Base-by-base conservation (phyloP, 2,797 vertebrate genomes). In the Pogoniulus pusillus region DNA sequence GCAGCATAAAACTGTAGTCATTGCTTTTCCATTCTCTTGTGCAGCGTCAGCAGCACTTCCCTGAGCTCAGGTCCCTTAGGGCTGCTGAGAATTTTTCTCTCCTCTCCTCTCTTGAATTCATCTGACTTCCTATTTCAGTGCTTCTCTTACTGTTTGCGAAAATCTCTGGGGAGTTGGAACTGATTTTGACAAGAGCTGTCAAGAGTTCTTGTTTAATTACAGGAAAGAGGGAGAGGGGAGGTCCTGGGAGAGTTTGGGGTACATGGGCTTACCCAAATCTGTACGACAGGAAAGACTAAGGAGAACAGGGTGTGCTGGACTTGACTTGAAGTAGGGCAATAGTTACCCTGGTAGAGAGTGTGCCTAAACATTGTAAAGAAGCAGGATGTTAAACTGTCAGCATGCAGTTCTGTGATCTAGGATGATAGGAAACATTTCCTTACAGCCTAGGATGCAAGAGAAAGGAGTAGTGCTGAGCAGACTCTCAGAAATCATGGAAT, bases 161-260 rank as follows among this genome's bases (percentile, higher is more conserved):
- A 45, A 53, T 62, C 92, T 87, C 74, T 73, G 64, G 66, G 5
- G 45, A 85, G 68, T n/a, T 91, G 87, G 71, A 89, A 76, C 63
- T 15, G 39, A 19, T 35, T 83, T 86, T 12, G 4, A 91, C 84
- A 93, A 77, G 59, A 79, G 81, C 89, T 94, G 76, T 93, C 87
- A 91, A 85, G 23, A 3, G 57, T 29, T 87, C 78, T 47, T 65
- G 65, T 94, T 92, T 96, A 96, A 95, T 93, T 92, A 93, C 66
- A 91, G 47, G 35, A 30, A 69, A 34, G 10, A 41, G 37, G 30
- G 41, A 85, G 66, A 86, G 71, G 74, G 34, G 82, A 91, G 45
- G 81, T 69, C 86, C 90, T 87, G 66, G 49, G 92, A 95, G 90
- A 92, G 29, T 83, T 16, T 69, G 22, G 71, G 77, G 35, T 64